Conservation (phyloP, 2,113 vertebrate species). For the Eurypyga helias region DNA sequence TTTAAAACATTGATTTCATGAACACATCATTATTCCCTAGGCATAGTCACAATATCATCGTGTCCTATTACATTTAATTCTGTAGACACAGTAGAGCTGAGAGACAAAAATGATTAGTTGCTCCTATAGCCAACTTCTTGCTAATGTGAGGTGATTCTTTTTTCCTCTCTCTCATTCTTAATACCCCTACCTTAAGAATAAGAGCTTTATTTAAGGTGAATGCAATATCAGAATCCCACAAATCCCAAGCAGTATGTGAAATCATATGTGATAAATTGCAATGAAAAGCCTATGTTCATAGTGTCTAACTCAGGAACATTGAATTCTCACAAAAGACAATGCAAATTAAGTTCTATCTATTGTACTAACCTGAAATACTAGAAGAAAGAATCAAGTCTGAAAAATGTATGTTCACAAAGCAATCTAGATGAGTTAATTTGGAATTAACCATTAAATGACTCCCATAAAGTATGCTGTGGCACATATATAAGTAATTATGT, state of each 20-base stretch:
- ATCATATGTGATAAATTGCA: neutral
- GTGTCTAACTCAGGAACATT: neutral
- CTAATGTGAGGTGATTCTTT: neutral
- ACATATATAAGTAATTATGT: neutral
- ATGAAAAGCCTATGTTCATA: neutral
- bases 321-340: neutral
- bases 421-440: neutral
- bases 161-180: neutral
- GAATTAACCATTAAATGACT: neutral
- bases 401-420: neutral
- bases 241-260: neutral
- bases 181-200: neutral
- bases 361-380: neutral
- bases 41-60: neutral
- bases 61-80: neutral
- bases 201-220: constrained; percentile 5
- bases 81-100: neutral
- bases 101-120: neutral
- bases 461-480: neutral
- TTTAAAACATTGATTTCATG: neutral
- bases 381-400: neutral
- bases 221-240: neutral
- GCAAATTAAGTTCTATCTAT: neutral
- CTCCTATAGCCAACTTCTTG: neutral
- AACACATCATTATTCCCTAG: neutral